Evolutionary conservation across 1,140 invertebrate genomes (phyloP), one percentile per base, ranked within the genome.

Genomic region (Centruroides sculpturatus): DNA sequence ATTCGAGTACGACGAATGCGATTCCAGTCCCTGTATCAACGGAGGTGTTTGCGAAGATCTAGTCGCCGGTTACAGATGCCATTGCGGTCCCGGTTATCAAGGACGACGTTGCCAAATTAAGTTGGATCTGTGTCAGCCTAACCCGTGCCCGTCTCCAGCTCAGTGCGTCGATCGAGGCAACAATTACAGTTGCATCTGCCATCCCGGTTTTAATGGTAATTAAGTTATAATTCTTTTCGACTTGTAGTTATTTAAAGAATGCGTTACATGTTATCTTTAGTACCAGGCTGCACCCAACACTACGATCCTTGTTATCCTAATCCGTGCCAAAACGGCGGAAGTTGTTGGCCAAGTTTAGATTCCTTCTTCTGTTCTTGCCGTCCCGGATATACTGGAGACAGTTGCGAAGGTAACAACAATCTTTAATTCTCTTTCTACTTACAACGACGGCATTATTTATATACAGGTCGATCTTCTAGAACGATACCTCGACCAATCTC

Each of bases 281-380:
- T 53, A 54, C 76, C 79, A 53, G 79, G 83, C 70, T 85, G 83
- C 71, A 75, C 78, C 9, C 66, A 66, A 11, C 68, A 70, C 49
- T 64, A 64, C 49, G 66, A 85, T 81, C 80, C 81, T 50, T 89
- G 87, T 73, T 85, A 81, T 70, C 83, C 80, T 55, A 83, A 83
- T 70, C 86, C 85, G 1, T 89, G 85, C 68, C 79, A 80, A 58
- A 82, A 86, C 67, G 84, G 84, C 36, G 85, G 84, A 47, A 85
- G 82, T 35, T 86, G 85, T 70, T 85, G 83, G 82, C 84, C 80
- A 67, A 83, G 81, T 61, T 77, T 83, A n/a, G 80, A 84, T 66
- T 82, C 82, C 8, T 86, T 83, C 72, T 85, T 83, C 72, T 86
- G 85, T 69, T 82, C 82, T 53, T 86, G 84, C 67, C 76, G 80